phyloP scores from a whole-genome alignment of 2,888 invertebrate genomes.

The Leptinotarsa peninsularis region DNA sequence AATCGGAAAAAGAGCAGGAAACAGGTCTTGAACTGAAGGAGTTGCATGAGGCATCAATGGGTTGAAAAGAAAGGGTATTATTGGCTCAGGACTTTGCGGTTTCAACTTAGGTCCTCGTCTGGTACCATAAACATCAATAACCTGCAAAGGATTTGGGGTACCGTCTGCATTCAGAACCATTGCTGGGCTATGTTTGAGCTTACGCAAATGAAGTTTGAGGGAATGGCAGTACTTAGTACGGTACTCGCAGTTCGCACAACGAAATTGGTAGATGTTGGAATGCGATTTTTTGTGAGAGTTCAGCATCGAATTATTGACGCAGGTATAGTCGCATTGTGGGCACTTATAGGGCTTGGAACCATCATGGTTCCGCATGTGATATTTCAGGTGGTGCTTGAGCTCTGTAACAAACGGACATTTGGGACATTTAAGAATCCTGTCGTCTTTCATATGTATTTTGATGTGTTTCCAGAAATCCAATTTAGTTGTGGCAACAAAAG shows the following conservation, averaged over 20 bases:
- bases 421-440: conserved; percentile 90
- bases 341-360: conserved; percentile 97
- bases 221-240: conserved; percentile 99
- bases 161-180: conserved; percentile 93
- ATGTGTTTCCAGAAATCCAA: conserved; percentile 94
- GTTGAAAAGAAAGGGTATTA: conserved; percentile 45
- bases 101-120: conserved; percentile 82
- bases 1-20: conserved; percentile 48
- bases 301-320: conserved; percentile 98
- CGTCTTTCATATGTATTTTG: conserved; percentile 90
- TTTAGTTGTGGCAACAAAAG: conserved; percentile 86
- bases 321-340: conserved; percentile 86
- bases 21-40: conserved; percentile 48
- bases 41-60: conserved; percentile 43
- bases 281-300: conserved; percentile 98
- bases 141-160: conserved; percentile 85
- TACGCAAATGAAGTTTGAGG: conserved; percentile 92
- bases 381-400: conserved; percentile 98
- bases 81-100: conserved; percentile 38
- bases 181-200: conserved; percentile 90
- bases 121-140: conserved; percentile 94
- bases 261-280: conserved; percentile 90
- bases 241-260: conserved; percentile 93
- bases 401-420: conserved; percentile 98
- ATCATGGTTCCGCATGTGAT: conserved; percentile 94